Evolutionary conservation across 1,140 invertebrate genomes (phyloP).

Genomic region (Apis cerana): DNA sequence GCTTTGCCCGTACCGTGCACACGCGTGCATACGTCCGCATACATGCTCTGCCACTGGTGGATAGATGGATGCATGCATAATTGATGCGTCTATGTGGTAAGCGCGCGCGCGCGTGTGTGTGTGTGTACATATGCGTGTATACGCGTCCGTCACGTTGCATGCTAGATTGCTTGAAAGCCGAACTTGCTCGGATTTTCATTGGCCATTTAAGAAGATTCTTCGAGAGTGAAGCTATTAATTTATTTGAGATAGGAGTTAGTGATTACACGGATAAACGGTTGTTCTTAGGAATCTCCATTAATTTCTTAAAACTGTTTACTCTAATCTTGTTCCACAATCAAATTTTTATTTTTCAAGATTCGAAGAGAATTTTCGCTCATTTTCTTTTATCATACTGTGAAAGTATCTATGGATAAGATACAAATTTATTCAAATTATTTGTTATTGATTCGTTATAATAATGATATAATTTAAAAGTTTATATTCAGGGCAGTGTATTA

Average conservation of each 20-base stretch:
- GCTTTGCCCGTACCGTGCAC: constrained; percentile 50
- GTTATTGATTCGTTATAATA: no score
- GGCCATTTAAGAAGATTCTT: neutral
- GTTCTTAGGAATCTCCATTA: neutral
- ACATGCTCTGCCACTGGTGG: constrained; percentile 31
- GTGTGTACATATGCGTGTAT: neutral
- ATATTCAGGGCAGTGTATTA: no score
- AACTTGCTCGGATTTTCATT: constrained; percentile 5
- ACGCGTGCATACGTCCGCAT: constrained; percentile 11
- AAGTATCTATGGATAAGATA: no score
- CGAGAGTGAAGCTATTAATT: neutral
- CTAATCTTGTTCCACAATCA: neutral
- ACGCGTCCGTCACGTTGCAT: constrained; percentile 18
- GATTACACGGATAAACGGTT: neutral
- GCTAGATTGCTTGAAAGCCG: neutral
- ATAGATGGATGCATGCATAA: constrained; percentile 62
- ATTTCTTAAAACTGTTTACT: neutral
- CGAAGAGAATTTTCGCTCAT: no score
- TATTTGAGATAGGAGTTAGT: neutral
- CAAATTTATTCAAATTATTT: no score
- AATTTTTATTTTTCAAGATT: neutral
- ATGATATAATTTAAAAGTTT: no score
- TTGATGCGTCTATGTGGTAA: constrained; percentile 49
- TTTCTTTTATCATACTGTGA: no score
- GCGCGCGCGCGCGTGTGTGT: no score